These are phyloP conservation scores for Ochlodes sylvanus DNA, from an alignment of 2,888 invertebrate species.

Conservation along the genomic window DNA sequence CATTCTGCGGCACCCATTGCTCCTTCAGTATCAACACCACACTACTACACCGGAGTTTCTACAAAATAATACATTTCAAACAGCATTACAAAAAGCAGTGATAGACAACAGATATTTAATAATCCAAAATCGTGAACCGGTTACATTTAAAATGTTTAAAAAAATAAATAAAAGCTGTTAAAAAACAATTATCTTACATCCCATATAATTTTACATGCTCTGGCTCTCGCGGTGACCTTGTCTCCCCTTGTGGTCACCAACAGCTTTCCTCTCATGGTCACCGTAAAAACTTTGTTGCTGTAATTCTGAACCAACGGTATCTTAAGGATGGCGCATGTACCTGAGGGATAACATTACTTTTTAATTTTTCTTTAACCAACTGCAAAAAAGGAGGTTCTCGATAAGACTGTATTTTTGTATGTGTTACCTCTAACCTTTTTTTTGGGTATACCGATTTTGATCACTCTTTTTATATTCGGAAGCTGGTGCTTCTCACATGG, in stretches of 20 bases:
- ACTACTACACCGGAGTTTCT: slow-evolving; percentile 56
- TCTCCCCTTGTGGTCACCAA: slow-evolving; percentile 56
- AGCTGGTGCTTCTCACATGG: no score
- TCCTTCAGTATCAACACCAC: slow-evolving; percentile 67
- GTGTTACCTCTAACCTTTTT: no score
- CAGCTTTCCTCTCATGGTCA: slow-evolving; percentile 55
- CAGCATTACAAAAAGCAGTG: no score
- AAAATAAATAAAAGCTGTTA: no score
- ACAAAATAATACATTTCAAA: slow-evolving; percentile 25
- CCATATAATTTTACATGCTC: slow-evolving; percentile 65
- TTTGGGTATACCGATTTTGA: no score
- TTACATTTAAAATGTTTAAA: no score
- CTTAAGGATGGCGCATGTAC: background rate
- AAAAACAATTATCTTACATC: slow-evolving; percentile 55
- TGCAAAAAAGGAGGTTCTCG: no score
- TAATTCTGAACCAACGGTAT: background rate
- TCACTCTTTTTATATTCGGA: no score
- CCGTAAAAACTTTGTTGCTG: slow-evolving; percentile 40
- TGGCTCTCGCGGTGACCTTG: slow-evolving; percentile 47
- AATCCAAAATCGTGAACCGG: no score
- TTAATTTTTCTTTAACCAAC: no score
- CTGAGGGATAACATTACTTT: background rate
- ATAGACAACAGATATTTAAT: no score
- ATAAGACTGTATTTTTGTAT: no score
- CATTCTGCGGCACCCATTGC: slow-evolving; percentile 65